Conservation (phyloP, 2,888 invertebrate species). For the Ernsta delagoae region DNA sequence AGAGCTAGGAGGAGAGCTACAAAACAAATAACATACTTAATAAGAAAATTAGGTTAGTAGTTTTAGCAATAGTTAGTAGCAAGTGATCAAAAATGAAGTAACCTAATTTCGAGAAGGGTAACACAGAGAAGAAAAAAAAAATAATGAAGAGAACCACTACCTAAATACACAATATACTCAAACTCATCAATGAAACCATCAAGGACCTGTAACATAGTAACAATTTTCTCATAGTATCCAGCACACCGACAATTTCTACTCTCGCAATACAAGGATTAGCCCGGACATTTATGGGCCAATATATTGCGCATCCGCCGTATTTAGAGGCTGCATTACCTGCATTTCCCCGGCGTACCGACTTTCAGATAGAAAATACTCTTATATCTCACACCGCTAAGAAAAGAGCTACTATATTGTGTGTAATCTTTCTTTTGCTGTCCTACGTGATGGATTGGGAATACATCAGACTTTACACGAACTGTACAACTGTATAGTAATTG, state of each 20-base stretch:
- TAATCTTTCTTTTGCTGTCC: background rate
- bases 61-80: no score
- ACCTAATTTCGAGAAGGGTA: no score
- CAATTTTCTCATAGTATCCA: background rate
- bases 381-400: background rate
- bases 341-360: slow-evolving; percentile 29
- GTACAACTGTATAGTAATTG: no score
- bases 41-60: no score
- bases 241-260: slow-evolving; percentile 6
- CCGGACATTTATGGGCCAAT: slow-evolving; percentile 62
- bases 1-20: no score
- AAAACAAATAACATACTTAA: no score
- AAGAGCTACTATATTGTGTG: background rate
- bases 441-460: background rate
- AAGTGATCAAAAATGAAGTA: no score
- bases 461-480: no score
- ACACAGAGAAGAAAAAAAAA: no score
- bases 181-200: background rate
- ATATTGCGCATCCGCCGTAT: slow-evolving; percentile 54
- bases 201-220: background rate
- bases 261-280: slow-evolving; percentile 33
- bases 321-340: slow-evolving; percentile 33
- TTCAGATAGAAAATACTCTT: slow-evolving; percentile 1
- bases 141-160: background rate
- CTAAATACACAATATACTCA: background rate